Base-by-base conservation (phyloP, 1,140 invertebrate genomes). In the Pomacea maculata region DNA sequence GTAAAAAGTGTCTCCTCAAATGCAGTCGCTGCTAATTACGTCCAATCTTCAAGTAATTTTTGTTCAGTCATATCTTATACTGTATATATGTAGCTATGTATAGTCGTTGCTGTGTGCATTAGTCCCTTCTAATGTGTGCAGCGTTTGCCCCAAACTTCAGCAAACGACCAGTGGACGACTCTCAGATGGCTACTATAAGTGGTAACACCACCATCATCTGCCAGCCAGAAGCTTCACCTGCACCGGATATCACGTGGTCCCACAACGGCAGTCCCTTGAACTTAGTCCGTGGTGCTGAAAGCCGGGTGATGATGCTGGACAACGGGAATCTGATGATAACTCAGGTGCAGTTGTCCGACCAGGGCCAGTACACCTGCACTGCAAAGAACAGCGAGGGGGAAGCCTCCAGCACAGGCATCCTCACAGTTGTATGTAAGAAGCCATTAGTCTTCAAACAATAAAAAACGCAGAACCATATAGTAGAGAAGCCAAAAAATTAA, bases 171-270 rank as follows among this genome's bases (percentile, higher is more conserved):
- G 90, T 99, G 57, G 95, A 97, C 90, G 92, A 94, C 0, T 96
- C 97, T 91, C 96, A 95, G 29, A 97, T 97, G 92, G 97, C 96
- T 0, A 96, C 96, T 4, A 95, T 97, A 90, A 95, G 94, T 82
- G 96, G 96, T 67, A 98, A 98, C 91, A 95, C 96, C 0, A 98
- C 97, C 0, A 95, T 99, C 75, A 93, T 94, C 65, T 99, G 98
- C 91, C 94, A 96, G 86, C 97, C 97, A 0, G 98, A 99, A 93
- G 97, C 97, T 29, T 97, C 97, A 8, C 98, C 98, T 1, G 93
- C 93, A 84, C 96, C 97, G 0, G 74, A 67, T 5, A 83, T 84
- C 57, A 93, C 94, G 65, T 99, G 97, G 97, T 95, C 95, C 87
- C 97, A 97, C 91, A 95, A 98, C 92, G 96, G 95, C n/a, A 11